Conservation (phyloP, 2,888 invertebrate genomes). For the Syrista parreyssii region DNA sequence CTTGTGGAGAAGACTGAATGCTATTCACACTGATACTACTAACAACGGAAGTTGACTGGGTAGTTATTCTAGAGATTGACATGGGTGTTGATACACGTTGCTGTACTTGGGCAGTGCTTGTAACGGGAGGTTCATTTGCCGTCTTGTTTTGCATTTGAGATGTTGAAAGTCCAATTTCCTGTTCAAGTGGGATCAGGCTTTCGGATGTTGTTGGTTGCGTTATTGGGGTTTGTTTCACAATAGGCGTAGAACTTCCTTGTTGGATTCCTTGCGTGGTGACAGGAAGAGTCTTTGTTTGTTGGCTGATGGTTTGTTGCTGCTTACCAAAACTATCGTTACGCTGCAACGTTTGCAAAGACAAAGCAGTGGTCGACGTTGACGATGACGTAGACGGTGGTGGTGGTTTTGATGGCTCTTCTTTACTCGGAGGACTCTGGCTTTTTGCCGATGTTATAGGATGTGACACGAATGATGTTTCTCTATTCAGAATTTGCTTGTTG, state of each 20-base stretch:
- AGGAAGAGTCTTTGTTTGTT: slow-evolving; percentile 29
- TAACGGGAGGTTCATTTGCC: slow-evolving; percentile 4
- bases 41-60: slow-evolving; percentile 42
- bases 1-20: slow-evolving; percentile 27
- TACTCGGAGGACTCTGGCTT: slow-evolving; percentile 49
- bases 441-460: slow-evolving; percentile 48
- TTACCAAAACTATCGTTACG: slow-evolving; percentile 30
- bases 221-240: slow-evolving; percentile 21
- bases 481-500: slow-evolving; percentile 51
- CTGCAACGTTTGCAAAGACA: slow-evolving; percentile 11
- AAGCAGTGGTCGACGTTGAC: slow-evolving; percentile 14
- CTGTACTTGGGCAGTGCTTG: slow-evolving; percentile 13
- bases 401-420: slow-evolving; percentile 53
- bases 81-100: slow-evolving; percentile 12
- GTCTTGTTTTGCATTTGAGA: slow-evolving; percentile 17
- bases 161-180: slow-evolving; percentile 5
- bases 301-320: slow-evolving; percentile 31
- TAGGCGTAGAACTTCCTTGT: slow-evolving; percentile 8
- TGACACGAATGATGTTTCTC: slow-evolving; percentile 62
- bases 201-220: slow-evolving; percentile 22
- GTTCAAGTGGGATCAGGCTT: slow-evolving; percentile 4
- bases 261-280: slow-evolving; percentile 27
- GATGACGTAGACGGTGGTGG: slow-evolving; percentile 26
- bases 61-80: slow-evolving; percentile 30
- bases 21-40: slow-evolving; percentile 35